A percentile compares a stretch with the other conserved stretches of the same genome.
These are phyloP conservation scores for Flabesymbios commensalis DNA, from an alignment of 2,888 invertebrate genomes.

Conservation along the genomic window DNA sequence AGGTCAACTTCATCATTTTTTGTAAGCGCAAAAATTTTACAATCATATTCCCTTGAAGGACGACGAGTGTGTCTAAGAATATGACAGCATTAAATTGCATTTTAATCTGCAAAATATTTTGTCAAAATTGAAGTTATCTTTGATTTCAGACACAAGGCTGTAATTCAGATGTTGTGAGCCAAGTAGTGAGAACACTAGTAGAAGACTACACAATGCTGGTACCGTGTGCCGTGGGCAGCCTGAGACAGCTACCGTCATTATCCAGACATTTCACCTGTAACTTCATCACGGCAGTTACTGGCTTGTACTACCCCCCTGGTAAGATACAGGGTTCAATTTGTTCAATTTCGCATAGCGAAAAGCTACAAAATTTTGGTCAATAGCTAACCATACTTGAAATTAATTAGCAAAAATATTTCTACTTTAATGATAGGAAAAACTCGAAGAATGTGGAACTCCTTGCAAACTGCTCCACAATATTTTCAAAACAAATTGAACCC, in stretches of 20 bases:
- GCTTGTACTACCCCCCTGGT: constrained; percentile 68
- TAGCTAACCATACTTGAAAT: background rate
- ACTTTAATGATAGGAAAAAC: too few relatives aligned
- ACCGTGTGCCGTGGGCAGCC: constrained; percentile 71
- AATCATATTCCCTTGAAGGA: too few relatives aligned
- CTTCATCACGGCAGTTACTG: constrained; percentile 82
- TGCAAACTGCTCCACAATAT: background rate
- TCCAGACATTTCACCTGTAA: constrained; percentile 86
- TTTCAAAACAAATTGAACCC: background rate
- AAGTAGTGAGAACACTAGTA: constrained; percentile 69
- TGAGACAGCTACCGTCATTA: constrained; percentile 74
- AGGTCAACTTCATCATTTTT: too few relatives aligned
- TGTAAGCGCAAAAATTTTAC: too few relatives aligned
- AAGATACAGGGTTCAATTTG: constrained; percentile 8
- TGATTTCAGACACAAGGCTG: constrained; percentile 19
- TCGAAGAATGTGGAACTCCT: too few relatives aligned
- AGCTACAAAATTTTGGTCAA: too few relatives aligned
- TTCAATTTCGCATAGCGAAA: background rate
- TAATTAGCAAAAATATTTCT: background rate
- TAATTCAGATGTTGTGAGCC: constrained; percentile 4
- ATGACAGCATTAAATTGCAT: too few relatives aligned
- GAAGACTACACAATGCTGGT: constrained; percentile 82
- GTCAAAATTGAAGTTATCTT: background rate
- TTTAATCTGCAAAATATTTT: too few relatives aligned
- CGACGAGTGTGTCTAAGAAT: too few relatives aligned